Evolutionary conservation across 2,113 vertebrate genomes (phyloP).

Genomic region (Pomatostomus ruficeps): DNA sequence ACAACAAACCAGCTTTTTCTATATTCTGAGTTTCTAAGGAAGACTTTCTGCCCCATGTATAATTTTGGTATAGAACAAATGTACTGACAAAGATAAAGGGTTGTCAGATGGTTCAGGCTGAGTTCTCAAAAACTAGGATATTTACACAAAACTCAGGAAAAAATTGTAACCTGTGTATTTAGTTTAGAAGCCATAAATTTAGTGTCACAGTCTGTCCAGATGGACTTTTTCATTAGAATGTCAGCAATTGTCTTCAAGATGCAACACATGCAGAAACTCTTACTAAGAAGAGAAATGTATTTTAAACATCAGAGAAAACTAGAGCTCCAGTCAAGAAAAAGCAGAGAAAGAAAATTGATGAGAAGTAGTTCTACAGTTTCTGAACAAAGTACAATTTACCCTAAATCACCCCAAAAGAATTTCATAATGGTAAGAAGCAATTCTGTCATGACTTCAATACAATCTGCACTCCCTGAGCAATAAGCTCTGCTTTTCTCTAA

Average conservation of each 20-base stretch:
- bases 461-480: not conserved
- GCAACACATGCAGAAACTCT: not conserved
- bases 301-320: not conserved
- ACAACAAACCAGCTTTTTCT: not conserved
- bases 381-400: not conserved
- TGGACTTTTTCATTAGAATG: not conserved
- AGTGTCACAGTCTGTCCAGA: not conserved
- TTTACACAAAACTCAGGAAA: not conserved
- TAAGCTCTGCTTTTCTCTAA: not conserved
- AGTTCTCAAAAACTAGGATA: not conserved
- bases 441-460: not conserved
- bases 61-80: not conserved
- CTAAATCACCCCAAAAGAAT: not conserved
- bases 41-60: not conserved
- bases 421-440: not conserved
- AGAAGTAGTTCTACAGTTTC: not conserved
- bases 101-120: not conserved
- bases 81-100: not conserved
- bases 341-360: not conserved
- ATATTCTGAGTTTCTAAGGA: not conserved
- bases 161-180: not conserved
- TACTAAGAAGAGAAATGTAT: not conserved
- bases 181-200: not conserved
- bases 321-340: not conserved
- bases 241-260: not conserved